Evolutionary conservation across 2,797 vertebrate species (phyloP), one percentile per base, ranked within the genome.

Genomic region (Mus caroli): DNA sequence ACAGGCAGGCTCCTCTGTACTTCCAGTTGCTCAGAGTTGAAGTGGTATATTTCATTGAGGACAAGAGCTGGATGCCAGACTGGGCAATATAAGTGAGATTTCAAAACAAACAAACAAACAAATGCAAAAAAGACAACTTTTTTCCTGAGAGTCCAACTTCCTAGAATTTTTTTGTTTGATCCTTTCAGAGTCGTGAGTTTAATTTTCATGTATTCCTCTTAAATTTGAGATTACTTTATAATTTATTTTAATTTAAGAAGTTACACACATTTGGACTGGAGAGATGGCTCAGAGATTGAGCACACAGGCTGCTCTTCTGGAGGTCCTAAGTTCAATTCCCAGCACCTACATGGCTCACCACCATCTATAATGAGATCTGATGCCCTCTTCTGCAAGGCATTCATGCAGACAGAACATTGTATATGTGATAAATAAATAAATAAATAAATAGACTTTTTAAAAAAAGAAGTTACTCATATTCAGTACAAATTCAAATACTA

Each of bases 401-500:
- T n/a, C n/a, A 37, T 37, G 69, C 69, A 10, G 7, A 71, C n/a
- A 71, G 34, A 71, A 37, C 8, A 71, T n/a, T 20, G 19, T 71
- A 20, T 71, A 37, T n/a, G 20, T 71, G 17, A 20, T 71, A 37
- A 3, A 71, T 71, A 37, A 22, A 71, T 71, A 22, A 9, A n/a
- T 15, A 31, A 5, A 34, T 64, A 62, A 5, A 64, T 64, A 13
- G 56, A 22, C 15, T 67, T 14, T 15, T n/a, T 19, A 3, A 20
- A 71, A 71, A 71, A 71, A 20, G 87, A 77, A 80, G 22, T 89
- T 78, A 90, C 13, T 67, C 11, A 54, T 28, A 58, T 60, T 8
- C 73, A 67, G 78, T 88, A 94, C 90, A 96, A 91, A 91, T 19
- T 79, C 43, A 95, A 95, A 92, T 60, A 82, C 50, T 78, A 26